Evolutionary conservation across 1,140 invertebrate genomes (phyloP), one percentile per base, ranked within the genome.

Genomic region (Leucophenga varia): DNA sequence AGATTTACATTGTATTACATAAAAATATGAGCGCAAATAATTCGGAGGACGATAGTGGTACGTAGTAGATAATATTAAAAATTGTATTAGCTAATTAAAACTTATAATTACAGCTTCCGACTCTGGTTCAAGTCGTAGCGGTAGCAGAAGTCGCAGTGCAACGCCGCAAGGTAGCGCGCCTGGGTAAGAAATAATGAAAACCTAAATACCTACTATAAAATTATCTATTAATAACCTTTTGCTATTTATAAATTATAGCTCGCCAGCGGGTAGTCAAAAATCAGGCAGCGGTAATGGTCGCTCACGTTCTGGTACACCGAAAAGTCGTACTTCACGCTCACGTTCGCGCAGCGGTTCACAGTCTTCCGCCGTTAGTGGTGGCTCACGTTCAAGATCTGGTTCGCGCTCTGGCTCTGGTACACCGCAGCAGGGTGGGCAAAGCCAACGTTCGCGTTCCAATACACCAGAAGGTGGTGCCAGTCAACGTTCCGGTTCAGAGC

Each of bases 101-200:
- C n/a, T 7, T 2, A 21, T 20, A 2, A 39, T 21, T 46, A 28
- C 13, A 67, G 79, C 80, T 48, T 81, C 80, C 9, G 78, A 78
- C 9, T 80, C 79, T 46, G 79, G 68, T 5, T 80, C 79, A 6
- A 80, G 79, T 21, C 64, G 47, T 21, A 67, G 64, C 48, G 64
- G 63, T 16, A 80, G 79, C 48, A 72, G 67, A 16, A 81, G 78
- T 47, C 77, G 78, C 13, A 80, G 79, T 43, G 73, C 64, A 10
- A 79, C 79, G 28, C 79, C 80, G 10, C 59, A 59, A 42, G 52
- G 59, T 28, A 65, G 50, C 34, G 55, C 55, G n/a, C 59, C 64
- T 1, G 60, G 52, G 61, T 61, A 48, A 12, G 41, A n/a, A n/a
- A n/a, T n/a, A n/a, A n/a, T n/a, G n/a, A n/a, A n/a, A n/a, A n/a